Conservation (phyloP, 1,140 invertebrate species). For the Maconellicoccus hirsutus region DNA sequence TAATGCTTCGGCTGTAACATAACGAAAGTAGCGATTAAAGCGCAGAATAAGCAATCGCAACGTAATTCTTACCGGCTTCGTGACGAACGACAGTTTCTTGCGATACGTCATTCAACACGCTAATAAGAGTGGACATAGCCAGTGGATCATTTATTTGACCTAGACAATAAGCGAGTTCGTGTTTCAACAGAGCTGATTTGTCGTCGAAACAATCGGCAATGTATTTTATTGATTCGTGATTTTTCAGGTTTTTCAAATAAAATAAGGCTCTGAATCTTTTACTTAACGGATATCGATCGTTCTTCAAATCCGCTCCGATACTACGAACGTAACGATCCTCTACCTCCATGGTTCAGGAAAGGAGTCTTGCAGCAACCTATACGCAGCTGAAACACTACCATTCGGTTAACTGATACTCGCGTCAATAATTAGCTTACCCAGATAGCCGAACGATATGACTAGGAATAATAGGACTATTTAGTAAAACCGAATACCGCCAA, state of each 20-base stretch:
- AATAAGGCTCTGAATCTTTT: conserved; percentile 93
- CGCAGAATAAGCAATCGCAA: background rate
- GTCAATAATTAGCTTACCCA: no score
- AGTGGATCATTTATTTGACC: conserved; percentile 89
- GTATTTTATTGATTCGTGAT: conserved; percentile 58
- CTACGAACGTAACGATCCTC: conserved; percentile 24
- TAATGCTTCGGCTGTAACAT: conserved; percentile 74
- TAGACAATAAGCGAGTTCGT: conserved; percentile 95
- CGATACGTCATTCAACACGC: conserved; percentile 60
- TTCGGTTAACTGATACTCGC: no score
- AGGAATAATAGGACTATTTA: no score
- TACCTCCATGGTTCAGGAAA: background rate
- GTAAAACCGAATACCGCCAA: no score
- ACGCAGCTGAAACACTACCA: no score
- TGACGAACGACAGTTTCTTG: conserved; percentile 95
- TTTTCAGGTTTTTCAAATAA: conserved; percentile 86
- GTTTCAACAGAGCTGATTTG: conserved; percentile 89
- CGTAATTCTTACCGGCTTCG: conserved; percentile 69
- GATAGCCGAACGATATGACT: no score
- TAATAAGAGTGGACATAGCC: conserved; percentile 65
- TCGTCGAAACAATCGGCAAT: conserved; percentile 72
- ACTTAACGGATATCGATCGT: conserved; percentile 57
- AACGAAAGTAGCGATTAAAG: background rate
- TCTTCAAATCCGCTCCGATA: no score
- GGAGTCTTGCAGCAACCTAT: no score